Evolutionary conservation across 2,797 vertebrate genomes (phyloP).

Genomic region (Picus viridis): DNA sequence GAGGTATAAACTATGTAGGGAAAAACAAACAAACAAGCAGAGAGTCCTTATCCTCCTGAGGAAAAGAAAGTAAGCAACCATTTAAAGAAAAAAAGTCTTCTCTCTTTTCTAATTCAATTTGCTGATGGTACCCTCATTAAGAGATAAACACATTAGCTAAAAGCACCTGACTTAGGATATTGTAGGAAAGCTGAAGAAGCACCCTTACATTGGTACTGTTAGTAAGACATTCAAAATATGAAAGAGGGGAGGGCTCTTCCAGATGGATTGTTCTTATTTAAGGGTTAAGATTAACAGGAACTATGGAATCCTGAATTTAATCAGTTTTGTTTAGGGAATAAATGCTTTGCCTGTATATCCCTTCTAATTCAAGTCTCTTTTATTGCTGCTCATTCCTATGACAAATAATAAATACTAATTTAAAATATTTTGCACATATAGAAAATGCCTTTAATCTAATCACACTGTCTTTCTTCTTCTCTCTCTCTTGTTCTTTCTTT

Average conservation of each 20-base stretch:
- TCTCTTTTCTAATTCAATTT: background rate
- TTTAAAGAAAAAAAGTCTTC: background rate
- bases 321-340: background rate
- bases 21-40: background rate
- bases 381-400: background rate
- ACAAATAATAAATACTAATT: background rate
- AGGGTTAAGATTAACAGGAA: background rate
- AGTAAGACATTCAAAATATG: background rate
- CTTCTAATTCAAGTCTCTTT: background rate
- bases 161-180: background rate
- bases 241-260: background rate
- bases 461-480: background rate
- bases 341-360: background rate
- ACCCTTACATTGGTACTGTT: rapidly evolving
- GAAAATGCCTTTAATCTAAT: background rate
- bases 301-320: background rate
- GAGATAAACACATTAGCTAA: background rate
- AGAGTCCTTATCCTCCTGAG: background rate
- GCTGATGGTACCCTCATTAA: background rate
- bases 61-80: background rate
- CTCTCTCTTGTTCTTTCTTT: background rate
- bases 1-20: background rate
- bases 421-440: background rate
- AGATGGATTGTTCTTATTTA: background rate
- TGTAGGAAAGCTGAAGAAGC: background rate